Evolutionary conservation across 2,888 invertebrate genomes (phyloP).

Genomic region (Tachina lurida): DNA sequence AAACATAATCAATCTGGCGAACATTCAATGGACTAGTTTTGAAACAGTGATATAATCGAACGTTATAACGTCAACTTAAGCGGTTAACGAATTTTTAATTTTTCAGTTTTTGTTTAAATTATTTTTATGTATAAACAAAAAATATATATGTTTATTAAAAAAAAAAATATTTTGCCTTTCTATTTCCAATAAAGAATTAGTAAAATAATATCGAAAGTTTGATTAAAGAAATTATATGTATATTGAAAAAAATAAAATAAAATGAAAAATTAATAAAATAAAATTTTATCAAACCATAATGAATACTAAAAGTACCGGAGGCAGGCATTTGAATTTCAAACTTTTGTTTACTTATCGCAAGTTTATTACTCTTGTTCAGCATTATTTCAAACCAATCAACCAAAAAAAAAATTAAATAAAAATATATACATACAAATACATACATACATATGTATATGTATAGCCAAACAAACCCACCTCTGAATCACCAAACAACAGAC

Average conservation of each 20-base stretch:
- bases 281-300: neutral
- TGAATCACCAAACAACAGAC: conserved; percentile 14
- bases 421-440: too few species aligned
- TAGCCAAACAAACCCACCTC: conserved; percentile 13
- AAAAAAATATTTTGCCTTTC: neutral
- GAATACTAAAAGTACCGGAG: conserved; percentile 16
- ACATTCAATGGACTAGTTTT: conserved; percentile 57
- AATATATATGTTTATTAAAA: neutral
- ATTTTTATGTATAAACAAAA: conserved; percentile 9
- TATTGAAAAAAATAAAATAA: too few species aligned
- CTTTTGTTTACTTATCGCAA: conserved; percentile 61
- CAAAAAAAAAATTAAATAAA: neutral
- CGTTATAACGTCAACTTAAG: conserved; percentile 46
- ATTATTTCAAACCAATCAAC: conserved; percentile 41
- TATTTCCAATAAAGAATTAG: too few species aligned
- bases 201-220: too few species aligned
- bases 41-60: conserved; percentile 48
- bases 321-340: conserved; percentile 63
- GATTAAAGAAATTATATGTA: too few species aligned
- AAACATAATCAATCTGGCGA: conserved; percentile 10
- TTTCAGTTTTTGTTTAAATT: neutral
- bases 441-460: neutral
- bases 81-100: conserved; percentile 13
- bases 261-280: too few species aligned
- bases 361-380: conserved; percentile 25